These are phyloP conservation scores for Ochotona princeps DNA, from an alignment of 2,113 vertebrate species.

Conservation along the genomic window DNA sequence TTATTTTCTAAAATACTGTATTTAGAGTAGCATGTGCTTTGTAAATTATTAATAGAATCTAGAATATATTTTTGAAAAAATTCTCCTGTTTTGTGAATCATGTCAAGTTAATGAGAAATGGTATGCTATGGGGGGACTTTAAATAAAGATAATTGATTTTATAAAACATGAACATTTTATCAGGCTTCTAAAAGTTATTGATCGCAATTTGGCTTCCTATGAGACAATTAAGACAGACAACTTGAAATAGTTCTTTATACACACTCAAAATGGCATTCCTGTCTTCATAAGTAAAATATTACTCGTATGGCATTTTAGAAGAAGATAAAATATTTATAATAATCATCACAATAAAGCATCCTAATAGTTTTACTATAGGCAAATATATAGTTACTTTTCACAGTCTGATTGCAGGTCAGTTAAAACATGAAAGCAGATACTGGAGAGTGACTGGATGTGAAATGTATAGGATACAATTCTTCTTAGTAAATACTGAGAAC, in stretches of 20 bases:
- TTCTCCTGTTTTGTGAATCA: background rate
- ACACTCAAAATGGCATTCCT: background rate
- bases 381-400: background rate
- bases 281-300: background rate
- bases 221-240: conserved; percentile 18
- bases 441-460: background rate
- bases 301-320: background rate
- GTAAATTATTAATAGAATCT: background rate
- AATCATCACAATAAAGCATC: background rate
- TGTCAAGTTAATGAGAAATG: background rate
- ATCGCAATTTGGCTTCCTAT: background rate
- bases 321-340: background rate
- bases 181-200: background rate
- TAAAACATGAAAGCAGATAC: background rate
- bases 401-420: background rate
- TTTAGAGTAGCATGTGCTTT: background rate
- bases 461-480: background rate
- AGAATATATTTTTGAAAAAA: background rate
- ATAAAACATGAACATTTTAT: background rate
- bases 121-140: background rate
- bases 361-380: background rate
- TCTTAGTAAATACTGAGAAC: background rate
- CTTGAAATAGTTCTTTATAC: background rate
- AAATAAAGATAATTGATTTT: background rate
- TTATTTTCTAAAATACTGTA: background rate